Evolutionary conservation across 2,888 invertebrate species (phyloP), one percentile per base, ranked within the genome.

Genomic region (Trichogramma evanescens): DNA sequence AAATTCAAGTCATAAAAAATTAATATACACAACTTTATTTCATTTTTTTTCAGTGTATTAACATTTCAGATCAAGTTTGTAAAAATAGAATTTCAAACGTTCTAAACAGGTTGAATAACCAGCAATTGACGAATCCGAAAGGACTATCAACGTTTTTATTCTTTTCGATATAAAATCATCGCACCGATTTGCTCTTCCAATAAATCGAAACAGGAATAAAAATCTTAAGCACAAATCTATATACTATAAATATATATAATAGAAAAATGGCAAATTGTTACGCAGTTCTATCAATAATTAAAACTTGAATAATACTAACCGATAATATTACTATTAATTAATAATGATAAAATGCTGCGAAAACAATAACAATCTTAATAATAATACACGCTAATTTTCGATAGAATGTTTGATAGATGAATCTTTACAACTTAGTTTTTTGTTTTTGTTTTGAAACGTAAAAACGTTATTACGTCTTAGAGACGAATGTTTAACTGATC

Each of bases 361-460:
- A 61, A 64, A 68, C 66, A 66, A 67, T 68, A 69, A 70, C 68
- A 69, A 68, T 68, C 63, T 66, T 66, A 67, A 69, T 68, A 63
- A 61, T 66, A 62, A 41, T 59, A 50, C 62, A 62, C 62, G 66
- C 68, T 69, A 70, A 66, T 67, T 69, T 61, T 66, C 62, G 63
- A 66, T 70, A 69, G 68, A 69, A 67, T 67, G 66, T 66, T 67
- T 63, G 59, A 58, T 13, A 13, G 13, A 13, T 13, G 13, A 13
- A 13, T 64, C 56, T 62, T 64, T 63, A 58, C 59, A 64, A 62
- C 62, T 65, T 59, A 49, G 43, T 56, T 62, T 62, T 52, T 54
- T 54, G 59, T 45, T 54, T 49, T 60, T 59, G 38, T 13, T 13
- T 13, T 13, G 2, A 13, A 13, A 13, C 13, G 13, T 59, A 54